Conservation (phyloP, 2,797 vertebrate genomes). For the Nannoperca australis region DNA sequence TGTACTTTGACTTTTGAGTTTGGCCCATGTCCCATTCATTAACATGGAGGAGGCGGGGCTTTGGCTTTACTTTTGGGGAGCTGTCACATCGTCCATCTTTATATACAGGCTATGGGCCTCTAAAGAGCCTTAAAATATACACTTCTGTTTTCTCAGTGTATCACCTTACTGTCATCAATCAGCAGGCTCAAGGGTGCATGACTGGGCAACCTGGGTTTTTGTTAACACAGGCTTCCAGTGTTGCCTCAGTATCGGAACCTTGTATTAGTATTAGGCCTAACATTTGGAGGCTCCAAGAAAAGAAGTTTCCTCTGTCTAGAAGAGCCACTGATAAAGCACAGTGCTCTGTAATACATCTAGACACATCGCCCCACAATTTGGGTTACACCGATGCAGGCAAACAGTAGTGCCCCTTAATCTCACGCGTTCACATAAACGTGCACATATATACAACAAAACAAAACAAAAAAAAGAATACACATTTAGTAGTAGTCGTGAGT, state of each 20-base stretch:
- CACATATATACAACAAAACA: slow-evolving; percentile 1
- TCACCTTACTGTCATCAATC: slow-evolving; percentile 41
- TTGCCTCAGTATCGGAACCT: slow-evolving; percentile 28
- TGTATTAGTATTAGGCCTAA: slow-evolving; percentile 32
- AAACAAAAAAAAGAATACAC: neutral
- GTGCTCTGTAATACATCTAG: slow-evolving; percentile 62
- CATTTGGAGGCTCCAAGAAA: slow-evolving; percentile 39
- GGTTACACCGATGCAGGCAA: slow-evolving; percentile 22
- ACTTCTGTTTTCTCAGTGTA: neutral
- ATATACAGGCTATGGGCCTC: neutral
- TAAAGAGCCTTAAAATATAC: slow-evolving; percentile 17
- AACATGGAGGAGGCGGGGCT: too few species aligned
- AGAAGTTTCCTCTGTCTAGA: slow-evolving; percentile 45
- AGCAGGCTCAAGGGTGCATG: slow-evolving; percentile 34
- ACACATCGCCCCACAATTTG: slow-evolving; percentile 52
- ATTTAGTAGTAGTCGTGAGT: neutral
- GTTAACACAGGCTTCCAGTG: slow-evolving; percentile 9
- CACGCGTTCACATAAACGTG: neutral
- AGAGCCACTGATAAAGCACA: slow-evolving; percentile 56
- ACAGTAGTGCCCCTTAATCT: slow-evolving; percentile 36
- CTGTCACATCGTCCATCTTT: too few species aligned
- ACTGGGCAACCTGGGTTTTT: slow-evolving; percentile 25
- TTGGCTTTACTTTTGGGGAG: too few species aligned
- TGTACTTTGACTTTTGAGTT: too few species aligned
- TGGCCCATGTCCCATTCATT: too few species aligned